Conservation (phyloP, 1,140 invertebrate genomes). For the Catajapyx aquilonaris region DNA sequence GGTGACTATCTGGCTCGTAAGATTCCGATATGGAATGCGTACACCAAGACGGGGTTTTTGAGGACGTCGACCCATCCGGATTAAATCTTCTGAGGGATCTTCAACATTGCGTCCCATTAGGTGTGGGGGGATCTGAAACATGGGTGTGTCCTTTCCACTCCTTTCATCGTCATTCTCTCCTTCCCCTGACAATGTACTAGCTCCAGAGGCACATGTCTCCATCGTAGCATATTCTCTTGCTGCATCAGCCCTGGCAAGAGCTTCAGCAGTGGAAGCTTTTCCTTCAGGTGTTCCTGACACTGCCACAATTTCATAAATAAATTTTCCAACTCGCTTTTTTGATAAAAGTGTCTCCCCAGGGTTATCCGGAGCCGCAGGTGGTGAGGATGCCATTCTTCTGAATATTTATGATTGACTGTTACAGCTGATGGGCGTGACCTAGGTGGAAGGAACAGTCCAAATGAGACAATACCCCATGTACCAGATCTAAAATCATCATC, state of each 20-base stretch:
- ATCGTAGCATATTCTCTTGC: neutral
- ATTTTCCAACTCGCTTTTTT: neutral
- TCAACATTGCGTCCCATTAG: slow-evolving; percentile 12
- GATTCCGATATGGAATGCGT: slow-evolving; percentile 22
- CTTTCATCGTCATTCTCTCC: too few species aligned
- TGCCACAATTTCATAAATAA: neutral
- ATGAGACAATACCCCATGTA: too few species aligned
- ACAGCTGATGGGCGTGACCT: too few species aligned
- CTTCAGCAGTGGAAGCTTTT: neutral
- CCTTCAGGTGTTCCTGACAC: neutral
- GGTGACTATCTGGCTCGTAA: slow-evolving; percentile 25
- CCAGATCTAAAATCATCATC: too few species aligned
- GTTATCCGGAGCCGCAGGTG: too few species aligned
- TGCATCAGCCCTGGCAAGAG: neutral
- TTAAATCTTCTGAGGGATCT: slow-evolving; percentile 11
- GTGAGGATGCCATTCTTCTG: too few species aligned
- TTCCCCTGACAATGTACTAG: too few species aligned
- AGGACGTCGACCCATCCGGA: slow-evolving; percentile 12
- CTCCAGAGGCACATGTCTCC: too few species aligned
- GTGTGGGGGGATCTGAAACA: slow-evolving; percentile 11
- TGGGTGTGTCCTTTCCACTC: too few species aligned
- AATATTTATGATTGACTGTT: too few species aligned
- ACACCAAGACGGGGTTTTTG: slow-evolving; percentile 22
- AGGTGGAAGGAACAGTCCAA: too few species aligned
- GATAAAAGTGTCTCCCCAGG: neutral